A percentile compares a stretch with the other conserved stretches of the same genome.
phyloP scores from a whole-genome alignment of 2,888 invertebrate species.

The Polia nebulosa region DNA sequence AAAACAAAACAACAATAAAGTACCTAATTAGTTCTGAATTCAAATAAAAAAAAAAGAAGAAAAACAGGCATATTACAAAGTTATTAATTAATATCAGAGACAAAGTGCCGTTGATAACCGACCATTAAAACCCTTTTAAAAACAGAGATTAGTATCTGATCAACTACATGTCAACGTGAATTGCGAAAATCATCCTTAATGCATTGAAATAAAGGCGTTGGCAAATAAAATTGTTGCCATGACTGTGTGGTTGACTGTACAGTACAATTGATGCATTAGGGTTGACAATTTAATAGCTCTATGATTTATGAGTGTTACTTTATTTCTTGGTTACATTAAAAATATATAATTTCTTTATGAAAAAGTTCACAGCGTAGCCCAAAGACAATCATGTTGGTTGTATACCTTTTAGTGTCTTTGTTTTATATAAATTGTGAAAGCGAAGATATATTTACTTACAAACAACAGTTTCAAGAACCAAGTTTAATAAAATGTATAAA shows the following conservation, averaged over 20 bases:
- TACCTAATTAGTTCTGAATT: too few relatives aligned
- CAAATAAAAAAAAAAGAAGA: too few relatives aligned
- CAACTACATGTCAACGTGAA: background rate
- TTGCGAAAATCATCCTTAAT: conserved; percentile 1
- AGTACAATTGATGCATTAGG: conserved; percentile 6
- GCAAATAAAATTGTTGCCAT: background rate
- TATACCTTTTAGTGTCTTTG: conserved; percentile 13
- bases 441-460: background rate
- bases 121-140: conserved; percentile 22
- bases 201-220: background rate
- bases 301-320: conserved; percentile 13
- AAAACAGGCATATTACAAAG: background rate
- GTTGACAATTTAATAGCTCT: conserved; percentile 10
- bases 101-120: background rate
- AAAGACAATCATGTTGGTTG: conserved; percentile 21
- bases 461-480: background rate
- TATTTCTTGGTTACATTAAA: conserved; percentile 5
- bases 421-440: conserved; percentile 11
- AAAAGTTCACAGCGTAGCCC: background rate
- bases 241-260: background rate
- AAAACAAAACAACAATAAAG: too few relatives aligned
- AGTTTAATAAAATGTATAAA: conserved; percentile 31
- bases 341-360: background rate
- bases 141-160: conserved; percentile 26
- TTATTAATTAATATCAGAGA: conserved; percentile 1